Conservation (phyloP, 2,888 invertebrate genomes). For the Emesis russula region DNA sequence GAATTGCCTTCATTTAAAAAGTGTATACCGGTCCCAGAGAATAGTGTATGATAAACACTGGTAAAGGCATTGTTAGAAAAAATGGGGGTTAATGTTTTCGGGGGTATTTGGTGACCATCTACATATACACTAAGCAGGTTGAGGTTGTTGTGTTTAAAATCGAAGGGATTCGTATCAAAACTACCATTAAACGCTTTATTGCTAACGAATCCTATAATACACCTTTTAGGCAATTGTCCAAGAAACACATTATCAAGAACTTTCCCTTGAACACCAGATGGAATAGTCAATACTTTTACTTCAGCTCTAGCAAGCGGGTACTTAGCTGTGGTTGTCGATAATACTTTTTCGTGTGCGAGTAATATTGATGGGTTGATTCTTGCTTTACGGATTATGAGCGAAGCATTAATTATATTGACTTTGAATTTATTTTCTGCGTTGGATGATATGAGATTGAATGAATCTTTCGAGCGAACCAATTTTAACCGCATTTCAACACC, state of each 20-base stretch:
- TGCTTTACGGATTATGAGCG: neutral
- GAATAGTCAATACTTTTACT: conserved; percentile 25
- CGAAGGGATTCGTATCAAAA: conserved; percentile 80
- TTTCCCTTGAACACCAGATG: conserved; percentile 28
- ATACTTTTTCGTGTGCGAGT: conserved; percentile 29
- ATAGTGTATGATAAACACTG: conserved; percentile 70
- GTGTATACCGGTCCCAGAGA: conserved; percentile 84
- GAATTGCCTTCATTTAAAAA: conserved; percentile 84
- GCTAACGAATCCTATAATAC: conserved; percentile 76
- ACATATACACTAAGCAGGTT: conserved; percentile 81
- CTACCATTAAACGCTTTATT: conserved; percentile 75
- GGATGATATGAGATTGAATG: conserved; percentile 11
- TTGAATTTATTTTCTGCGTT: neutral
- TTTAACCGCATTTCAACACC: conserved; percentile 21
- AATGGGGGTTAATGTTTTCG: conserved; percentile 53
- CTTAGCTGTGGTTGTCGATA: conserved; percentile 14
- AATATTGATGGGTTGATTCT: conserved; percentile 23
- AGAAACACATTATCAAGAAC: conserved; percentile 78
- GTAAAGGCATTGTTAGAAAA: conserved; percentile 52
- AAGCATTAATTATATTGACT: neutral
- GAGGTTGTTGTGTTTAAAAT: conserved; percentile 80
- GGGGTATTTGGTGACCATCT: conserved; percentile 56
- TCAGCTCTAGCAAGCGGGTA: conserved; percentile 21
- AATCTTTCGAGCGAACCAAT: conserved; percentile 4
- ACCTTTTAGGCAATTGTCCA: conserved; percentile 75